phyloP scores from a whole-genome alignment of 2,113 vertebrate species.

The Polypterus bichir region DNA sequence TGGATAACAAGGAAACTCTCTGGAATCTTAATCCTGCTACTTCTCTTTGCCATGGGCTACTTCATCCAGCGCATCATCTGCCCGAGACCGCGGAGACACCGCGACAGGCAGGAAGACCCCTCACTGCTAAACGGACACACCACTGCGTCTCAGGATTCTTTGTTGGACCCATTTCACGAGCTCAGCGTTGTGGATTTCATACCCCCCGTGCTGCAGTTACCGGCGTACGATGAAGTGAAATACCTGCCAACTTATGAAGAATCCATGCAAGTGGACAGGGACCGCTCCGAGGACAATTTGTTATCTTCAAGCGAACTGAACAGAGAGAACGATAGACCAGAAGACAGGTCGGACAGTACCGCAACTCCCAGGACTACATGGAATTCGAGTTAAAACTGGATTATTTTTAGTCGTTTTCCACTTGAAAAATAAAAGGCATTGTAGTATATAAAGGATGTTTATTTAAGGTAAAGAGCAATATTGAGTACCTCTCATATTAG shows the following conservation, averaged over 20 bases:
- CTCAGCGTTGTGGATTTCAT: slow-evolving; percentile 41
- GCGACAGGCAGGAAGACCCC: slow-evolving; percentile 45
- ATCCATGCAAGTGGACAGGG: slow-evolving; percentile 61
- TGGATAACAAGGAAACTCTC: slow-evolving; percentile 80
- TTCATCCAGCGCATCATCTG: slow-evolving; percentile 83
- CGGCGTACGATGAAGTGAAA: slow-evolving; percentile 85
- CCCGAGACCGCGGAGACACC: slow-evolving; percentile 61
- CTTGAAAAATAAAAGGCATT: too few species aligned
- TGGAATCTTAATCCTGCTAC: slow-evolving; percentile 72
- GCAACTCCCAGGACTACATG: slow-evolving; percentile 33
- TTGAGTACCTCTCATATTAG: too few species aligned
- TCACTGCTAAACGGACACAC: slow-evolving; percentile 54
- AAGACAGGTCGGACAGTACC: slow-evolving; percentile 29
- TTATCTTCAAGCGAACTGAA: slow-evolving; percentile 13
- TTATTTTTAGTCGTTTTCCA: not conserved
- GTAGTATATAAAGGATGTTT: too few species aligned
- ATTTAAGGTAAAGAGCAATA: too few species aligned
- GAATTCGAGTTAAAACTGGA: slow-evolving; percentile 43
- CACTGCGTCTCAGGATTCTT: slow-evolving; percentile 65
- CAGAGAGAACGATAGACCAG: slow-evolving; percentile 12
- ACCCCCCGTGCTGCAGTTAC: slow-evolving; percentile 58
- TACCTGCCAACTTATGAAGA: slow-evolving; percentile 86
- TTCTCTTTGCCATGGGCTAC: slow-evolving; percentile 82
- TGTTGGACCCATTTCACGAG: slow-evolving; percentile 52
- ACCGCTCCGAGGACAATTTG: slow-evolving; percentile 45